A percentile compares a stretch with the other conserved stretches of the same genome.
phyloP scores from a whole-genome alignment of 1,140 invertebrate species.

The Hormaphis cornu region DNA sequence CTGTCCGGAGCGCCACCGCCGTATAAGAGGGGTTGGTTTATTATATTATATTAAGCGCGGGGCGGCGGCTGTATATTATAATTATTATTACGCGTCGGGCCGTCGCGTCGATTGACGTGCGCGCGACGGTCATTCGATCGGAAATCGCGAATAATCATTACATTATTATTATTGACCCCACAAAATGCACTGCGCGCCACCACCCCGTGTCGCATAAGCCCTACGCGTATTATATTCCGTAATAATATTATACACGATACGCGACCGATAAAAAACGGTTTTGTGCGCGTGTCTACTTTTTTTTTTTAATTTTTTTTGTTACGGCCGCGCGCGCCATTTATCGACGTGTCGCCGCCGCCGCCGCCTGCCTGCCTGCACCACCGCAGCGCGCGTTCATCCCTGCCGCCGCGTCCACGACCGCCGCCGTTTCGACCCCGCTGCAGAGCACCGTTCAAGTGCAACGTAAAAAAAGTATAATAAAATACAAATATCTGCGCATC shows the following conservation, averaged over 20 bases:
- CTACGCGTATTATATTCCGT: not conserved
- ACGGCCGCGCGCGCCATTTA: constrained; percentile 5
- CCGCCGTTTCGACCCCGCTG: too few relatives aligned
- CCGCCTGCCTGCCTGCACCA: not conserved
- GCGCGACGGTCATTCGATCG: not conserved
- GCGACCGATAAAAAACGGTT: not conserved
- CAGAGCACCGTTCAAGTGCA: too few relatives aligned
- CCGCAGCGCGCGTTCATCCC: not conserved
- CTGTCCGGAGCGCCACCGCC: not conserved
- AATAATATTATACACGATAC: not conserved
- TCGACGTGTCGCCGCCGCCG: constrained; percentile 9
- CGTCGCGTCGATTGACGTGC: not conserved
- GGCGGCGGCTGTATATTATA: not conserved
- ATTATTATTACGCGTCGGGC: too few relatives aligned
- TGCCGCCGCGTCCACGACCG: not conserved
- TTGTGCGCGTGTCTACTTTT: not conserved
- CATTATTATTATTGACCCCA: not conserved
- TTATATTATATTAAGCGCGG: too few relatives aligned
- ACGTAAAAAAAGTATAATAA: too few relatives aligned
- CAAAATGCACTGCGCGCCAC: not conserved
- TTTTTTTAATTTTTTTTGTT: not conserved
- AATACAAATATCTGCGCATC: too few relatives aligned
- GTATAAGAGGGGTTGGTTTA: not conserved
- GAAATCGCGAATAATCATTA: not conserved
- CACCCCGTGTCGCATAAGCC: too few relatives aligned